phyloP scores from a whole-genome alignment of 2,888 invertebrate genomes.

The Listrodromus nycthemerus region DNA sequence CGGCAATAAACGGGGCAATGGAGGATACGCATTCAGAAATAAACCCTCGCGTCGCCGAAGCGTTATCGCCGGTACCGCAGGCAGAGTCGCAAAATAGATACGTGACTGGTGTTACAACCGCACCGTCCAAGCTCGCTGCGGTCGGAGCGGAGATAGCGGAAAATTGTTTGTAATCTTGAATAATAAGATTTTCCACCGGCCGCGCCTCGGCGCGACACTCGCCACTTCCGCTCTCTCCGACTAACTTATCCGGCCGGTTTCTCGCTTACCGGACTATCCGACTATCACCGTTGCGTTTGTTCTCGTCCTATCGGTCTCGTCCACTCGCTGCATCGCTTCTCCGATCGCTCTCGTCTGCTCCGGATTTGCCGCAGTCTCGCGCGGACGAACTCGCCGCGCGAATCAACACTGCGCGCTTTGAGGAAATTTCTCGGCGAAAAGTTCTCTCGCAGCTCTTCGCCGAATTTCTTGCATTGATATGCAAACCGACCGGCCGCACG shows the following conservation, averaged over 20 bases:
- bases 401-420: slow-evolving; percentile 27
- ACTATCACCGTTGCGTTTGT: neutral
- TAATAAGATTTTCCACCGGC: slow-evolving; percentile 43
- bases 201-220: slow-evolving; percentile 33
- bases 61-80: slow-evolving; percentile 64
- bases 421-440: slow-evolving; percentile 4
- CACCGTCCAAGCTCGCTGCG: slow-evolving; percentile 38
- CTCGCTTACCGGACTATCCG: neutral
- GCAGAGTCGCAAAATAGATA: slow-evolving; percentile 66
- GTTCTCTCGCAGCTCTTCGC: slow-evolving; percentile 34
- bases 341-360: neutral
- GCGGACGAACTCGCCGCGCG: neutral
- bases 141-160: neutral
- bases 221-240: slow-evolving; percentile 52
- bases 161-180: slow-evolving; percentile 36
- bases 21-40: slow-evolving; percentile 57
- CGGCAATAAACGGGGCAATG: slow-evolving; percentile 63
- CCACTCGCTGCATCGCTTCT: slow-evolving; percentile 5
- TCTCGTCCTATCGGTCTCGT: slow-evolving; percentile 10
- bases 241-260: neutral
- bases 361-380: neutral
- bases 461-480: slow-evolving; percentile 58
- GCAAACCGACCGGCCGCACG: slow-evolving; percentile 54
- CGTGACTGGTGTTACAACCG: slow-evolving; percentile 65
- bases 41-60: slow-evolving; percentile 51